phyloP scores from a whole-genome alignment of 2,113 vertebrate genomes.

The Oreochromis aureus region DNA sequence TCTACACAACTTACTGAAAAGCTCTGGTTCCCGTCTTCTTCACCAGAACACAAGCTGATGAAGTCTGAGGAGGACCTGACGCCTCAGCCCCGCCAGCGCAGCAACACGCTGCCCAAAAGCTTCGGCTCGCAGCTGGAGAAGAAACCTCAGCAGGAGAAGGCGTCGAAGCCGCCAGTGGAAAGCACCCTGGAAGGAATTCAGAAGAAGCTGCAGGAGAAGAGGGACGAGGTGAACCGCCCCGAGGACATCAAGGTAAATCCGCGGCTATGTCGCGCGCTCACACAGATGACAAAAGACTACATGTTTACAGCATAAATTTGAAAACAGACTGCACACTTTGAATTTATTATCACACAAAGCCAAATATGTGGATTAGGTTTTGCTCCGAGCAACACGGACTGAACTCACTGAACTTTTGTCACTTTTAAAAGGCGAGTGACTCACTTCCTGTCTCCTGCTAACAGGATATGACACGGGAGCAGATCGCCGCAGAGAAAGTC shows the following conservation, averaged over 20 bases:
- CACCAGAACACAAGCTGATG: slow-evolving; percentile 84
- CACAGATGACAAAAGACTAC: neutral
- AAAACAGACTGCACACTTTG: neutral
- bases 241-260: slow-evolving; percentile 90
- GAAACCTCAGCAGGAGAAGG: slow-evolving; percentile 81
- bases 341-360: neutral
- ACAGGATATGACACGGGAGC: slow-evolving; percentile 96
- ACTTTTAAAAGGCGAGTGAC: neutral
- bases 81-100: slow-evolving; percentile 88
- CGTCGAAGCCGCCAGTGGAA: slow-evolving; percentile 81
- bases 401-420: neutral
- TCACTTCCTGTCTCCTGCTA: neutral
- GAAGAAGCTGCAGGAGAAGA: slow-evolving; percentile 90
- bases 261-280: neutral
- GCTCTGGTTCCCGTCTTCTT: neutral
- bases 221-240: slow-evolving; percentile 80
- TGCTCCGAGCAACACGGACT: neutral
- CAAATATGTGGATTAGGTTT: neutral
- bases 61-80: slow-evolving; percentile 88
- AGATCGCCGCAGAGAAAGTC: slow-evolving; percentile 90
- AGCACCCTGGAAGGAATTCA: slow-evolving; percentile 83
- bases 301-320: neutral
- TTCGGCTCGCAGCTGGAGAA: slow-evolving; percentile 96
- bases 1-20: neutral
- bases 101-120: slow-evolving; percentile 96